These are phyloP conservation scores for Prosopocoilus inquinatus DNA, from an alignment of 2,888 invertebrate genomes.

Conservation along the genomic window DNA sequence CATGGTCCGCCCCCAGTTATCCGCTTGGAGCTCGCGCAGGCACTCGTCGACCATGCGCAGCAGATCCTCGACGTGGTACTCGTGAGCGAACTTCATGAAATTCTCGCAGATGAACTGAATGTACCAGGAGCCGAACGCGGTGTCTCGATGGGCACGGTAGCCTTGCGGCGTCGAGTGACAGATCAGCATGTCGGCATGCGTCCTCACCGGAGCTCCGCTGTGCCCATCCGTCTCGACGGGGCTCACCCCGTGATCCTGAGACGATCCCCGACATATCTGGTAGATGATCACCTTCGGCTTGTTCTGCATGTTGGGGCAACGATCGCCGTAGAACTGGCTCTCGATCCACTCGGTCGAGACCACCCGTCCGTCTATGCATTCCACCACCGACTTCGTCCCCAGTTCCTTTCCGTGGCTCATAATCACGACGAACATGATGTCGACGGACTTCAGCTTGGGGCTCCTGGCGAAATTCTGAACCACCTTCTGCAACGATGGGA, in stretches of 20 bases:
- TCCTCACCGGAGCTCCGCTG: conserved; percentile 13
- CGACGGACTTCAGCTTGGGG: conserved; percentile 50
- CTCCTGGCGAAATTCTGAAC: conserved; percentile 49
- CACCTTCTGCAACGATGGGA: conserved; percentile 37
- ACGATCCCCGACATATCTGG: conserved; percentile 57
- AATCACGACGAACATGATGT: conserved; percentile 64
- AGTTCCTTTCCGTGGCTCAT: conserved; percentile 64
- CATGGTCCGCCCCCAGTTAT: conserved; percentile 55
- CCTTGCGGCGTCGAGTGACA: conserved; percentile 32
- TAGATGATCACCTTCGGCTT: conserved; percentile 72
- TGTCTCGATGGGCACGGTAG: conserved; percentile 60
- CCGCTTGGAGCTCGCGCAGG: conserved; percentile 47
- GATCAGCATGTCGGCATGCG: conserved; percentile 17
- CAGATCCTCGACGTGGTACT: conserved; percentile 61
- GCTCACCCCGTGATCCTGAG: conserved; percentile 4
- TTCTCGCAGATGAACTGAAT: conserved; percentile 63
- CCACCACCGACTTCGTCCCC: conserved; percentile 52
- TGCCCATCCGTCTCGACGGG: conserved; percentile 14
- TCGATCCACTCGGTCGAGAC: conserved; percentile 56
- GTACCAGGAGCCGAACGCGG: conserved; percentile 64
- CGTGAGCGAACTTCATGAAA: conserved; percentile 63
- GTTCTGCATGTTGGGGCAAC: conserved; percentile 55
- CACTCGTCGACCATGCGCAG: conserved; percentile 59
- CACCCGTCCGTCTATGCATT: conserved; percentile 57
- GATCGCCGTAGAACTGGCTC: conserved; percentile 59